These are phyloP conservation scores for Sphyrna mokarran DNA, from an alignment of 2,113 vertebrate species.

Conservation along the genomic window DNA sequence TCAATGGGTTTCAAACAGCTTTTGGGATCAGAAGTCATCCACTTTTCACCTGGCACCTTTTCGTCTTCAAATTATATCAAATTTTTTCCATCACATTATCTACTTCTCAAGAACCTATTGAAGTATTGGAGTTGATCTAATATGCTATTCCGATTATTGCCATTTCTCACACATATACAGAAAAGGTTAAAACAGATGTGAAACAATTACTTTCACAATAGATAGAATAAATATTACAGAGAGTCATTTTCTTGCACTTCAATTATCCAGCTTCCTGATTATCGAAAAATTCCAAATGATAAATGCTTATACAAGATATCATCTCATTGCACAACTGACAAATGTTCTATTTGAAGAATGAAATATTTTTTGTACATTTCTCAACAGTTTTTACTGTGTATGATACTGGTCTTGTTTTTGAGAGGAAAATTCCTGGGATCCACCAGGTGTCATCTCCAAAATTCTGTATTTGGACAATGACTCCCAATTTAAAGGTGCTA, in stretches of 20 bases:
- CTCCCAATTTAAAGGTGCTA: too few species aligned
- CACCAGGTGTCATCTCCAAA: too few species aligned
- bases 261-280: conserved; percentile 24
- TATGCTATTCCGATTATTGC: conserved; percentile 6
- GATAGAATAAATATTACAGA: neutral
- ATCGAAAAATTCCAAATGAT: neutral
- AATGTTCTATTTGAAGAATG: neutral
- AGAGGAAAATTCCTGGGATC: too few species aligned
- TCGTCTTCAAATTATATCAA: conserved; percentile 25
- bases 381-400: too few species aligned
- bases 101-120: conserved; percentile 6
- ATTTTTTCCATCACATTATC: conserved; percentile 13
- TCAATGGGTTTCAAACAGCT: conserved; percentile 64
- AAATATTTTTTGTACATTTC: neutral
- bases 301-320: neutral
- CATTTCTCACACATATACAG: neutral
- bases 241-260: neutral
- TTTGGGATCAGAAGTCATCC: conserved; percentile 63
- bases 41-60: conserved; percentile 56
- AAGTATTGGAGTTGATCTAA: conserved; percentile 6
- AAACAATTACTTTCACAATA: neutral
- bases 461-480: too few species aligned
- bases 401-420: too few species aligned
- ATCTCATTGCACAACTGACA: neutral
- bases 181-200: neutral